Percentiles rank a stretch among this genome's conserved stretches.
Conservation (phyloP, 2,797 vertebrate genomes). For the Hydrocynus forskahlii region DNA sequence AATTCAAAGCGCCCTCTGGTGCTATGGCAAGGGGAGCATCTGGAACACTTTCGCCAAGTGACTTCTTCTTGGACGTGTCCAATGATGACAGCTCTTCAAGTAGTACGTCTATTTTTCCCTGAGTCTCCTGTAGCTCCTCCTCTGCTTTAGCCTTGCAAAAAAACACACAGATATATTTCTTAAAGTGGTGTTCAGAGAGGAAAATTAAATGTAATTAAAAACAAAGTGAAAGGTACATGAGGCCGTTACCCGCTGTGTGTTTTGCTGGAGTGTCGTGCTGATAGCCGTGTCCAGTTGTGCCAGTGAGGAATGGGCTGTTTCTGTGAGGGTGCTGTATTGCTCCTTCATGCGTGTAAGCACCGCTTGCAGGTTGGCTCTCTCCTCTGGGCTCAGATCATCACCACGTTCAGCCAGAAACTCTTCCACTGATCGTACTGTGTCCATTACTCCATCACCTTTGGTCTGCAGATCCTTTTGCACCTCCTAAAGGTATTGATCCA, state of each 20-base stretch:
- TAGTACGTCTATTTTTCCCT: conserved; percentile 85
- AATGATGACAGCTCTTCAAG: conserved; percentile 74
- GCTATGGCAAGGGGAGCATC: conserved; percentile 43
- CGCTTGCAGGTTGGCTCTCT: conserved; percentile 77
- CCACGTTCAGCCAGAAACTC: conserved; percentile 84
- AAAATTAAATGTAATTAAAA: background rate
- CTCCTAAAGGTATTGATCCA: conserved; percentile 73
- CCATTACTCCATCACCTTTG: conserved; percentile 77
- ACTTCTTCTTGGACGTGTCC: conserved; percentile 49
- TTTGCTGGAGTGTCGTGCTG: conserved; percentile 86
- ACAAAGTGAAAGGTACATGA: background rate
- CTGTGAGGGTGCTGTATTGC: conserved; percentile 83
- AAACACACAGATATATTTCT: background rate
- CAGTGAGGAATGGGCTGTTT: conserved; percentile 78
- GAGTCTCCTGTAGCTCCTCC: conserved; percentile 90
- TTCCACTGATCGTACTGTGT: conserved; percentile 85
- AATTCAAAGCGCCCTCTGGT: conserved; percentile 76
- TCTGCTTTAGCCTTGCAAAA: conserved; percentile 83
- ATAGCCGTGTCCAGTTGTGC: conserved; percentile 85
- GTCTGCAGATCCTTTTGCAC: conserved; percentile 86
- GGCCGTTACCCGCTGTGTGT: conserved; percentile 88
- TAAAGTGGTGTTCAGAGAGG: background rate
- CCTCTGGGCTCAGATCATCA: conserved; percentile 73
- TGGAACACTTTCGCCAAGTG: conserved; percentile 46
- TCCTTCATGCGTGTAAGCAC: conserved; percentile 84